Evolutionary conservation across 2,888 invertebrate species (phyloP).

Genomic region (Eupithecia tripunctaria): DNA sequence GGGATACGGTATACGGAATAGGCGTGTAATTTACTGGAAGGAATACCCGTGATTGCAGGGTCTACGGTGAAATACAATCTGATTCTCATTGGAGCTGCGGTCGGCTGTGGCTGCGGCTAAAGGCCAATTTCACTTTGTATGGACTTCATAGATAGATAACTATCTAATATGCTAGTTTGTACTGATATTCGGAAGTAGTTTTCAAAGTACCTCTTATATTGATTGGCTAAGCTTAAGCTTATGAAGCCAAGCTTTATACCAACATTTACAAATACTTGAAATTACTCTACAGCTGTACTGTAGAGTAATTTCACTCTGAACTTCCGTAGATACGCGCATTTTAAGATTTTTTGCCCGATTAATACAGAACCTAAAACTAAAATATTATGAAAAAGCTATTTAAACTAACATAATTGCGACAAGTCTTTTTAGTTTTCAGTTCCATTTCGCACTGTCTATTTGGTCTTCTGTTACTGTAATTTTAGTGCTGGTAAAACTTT

Average conservation of each 20-base stretch:
- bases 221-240: background rate
- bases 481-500: background rate
- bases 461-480: no score
- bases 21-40: conserved; percentile 32
- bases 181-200: background rate
- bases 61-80: conserved; percentile 8
- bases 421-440: no score
- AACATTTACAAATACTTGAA: no score
- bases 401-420: background rate
- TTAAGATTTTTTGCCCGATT: background rate
- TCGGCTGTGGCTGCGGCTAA: background rate
- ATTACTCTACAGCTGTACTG: no score
- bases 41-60: conserved; percentile 29
- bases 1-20: conserved; percentile 24
- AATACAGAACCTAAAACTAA: background rate
- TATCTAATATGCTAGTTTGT: background rate
- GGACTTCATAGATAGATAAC: no score
- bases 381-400: background rate
- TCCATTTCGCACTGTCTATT: no score
- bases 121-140: background rate
- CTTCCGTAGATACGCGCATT: background rate
- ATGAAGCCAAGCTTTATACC: background rate
- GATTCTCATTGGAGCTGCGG: conserved; percentile 3
- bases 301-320: background rate
- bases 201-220: no score